Percentiles rank a stretch among this genome's conserved stretches.
Conservation (phyloP, 2,888 invertebrate genomes). For the Erebia epiphron region DNA sequence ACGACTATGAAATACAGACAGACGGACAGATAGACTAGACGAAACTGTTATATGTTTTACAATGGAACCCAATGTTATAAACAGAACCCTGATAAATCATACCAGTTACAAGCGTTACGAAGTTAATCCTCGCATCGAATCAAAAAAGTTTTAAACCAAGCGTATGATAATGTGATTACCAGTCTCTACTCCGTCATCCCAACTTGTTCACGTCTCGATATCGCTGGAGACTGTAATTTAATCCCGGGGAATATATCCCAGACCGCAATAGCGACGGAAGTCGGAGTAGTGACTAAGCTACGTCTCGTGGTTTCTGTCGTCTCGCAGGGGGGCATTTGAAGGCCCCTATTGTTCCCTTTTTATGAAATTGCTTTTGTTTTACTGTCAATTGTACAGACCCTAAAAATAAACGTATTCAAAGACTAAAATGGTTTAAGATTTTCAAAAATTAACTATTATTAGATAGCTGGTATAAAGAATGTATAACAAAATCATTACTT, state of each 20-base stretch:
- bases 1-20: too few relatives aligned
- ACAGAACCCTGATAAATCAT: not conserved
- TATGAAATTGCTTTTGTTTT: conserved; percentile 38
- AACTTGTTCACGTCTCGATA: conserved; percentile 44
- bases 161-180: conserved; percentile 44
- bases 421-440: not conserved
- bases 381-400: conserved; percentile 31
- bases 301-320: conserved; percentile 48
- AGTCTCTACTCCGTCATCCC: conserved; percentile 43
- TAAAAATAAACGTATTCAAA: not conserved
- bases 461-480: too few relatives aligned
- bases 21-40: too few relatives aligned
- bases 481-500: not conserved
- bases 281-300: conserved; percentile 45
- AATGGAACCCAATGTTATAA: too few relatives aligned
- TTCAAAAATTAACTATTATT: too few relatives aligned
- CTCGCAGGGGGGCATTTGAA: conserved; percentile 54
- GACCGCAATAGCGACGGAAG: conserved; percentile 62
- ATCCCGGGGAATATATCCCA: conserved; percentile 64
- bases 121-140: conserved; percentile 25
- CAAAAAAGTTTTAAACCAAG: conserved; percentile 33
- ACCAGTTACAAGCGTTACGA: conserved; percentile 7
- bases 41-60: too few relatives aligned
- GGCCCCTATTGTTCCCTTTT: conserved; percentile 49
- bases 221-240: conserved; percentile 59